Percentiles rank a stretch among this genome's conserved stretches.
Conservation (phyloP, 2,797 vertebrate genomes). For the Neoniphon sammara region DNA sequence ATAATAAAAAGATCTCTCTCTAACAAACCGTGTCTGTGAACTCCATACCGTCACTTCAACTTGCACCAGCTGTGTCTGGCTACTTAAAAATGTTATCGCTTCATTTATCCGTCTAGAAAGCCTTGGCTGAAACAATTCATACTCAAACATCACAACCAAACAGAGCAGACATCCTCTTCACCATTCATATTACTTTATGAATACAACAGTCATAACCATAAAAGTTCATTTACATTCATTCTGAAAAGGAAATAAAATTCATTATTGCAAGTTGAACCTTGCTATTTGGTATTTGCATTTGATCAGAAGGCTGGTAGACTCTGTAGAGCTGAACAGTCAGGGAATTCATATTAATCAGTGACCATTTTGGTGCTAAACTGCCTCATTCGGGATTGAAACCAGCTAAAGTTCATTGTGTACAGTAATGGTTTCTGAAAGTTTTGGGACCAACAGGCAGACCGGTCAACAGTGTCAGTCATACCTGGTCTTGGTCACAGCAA, state of each 20-base stretch:
- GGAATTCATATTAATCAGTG: too few relatives aligned
- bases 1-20: conserved; percentile 34
- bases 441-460: too few relatives aligned
- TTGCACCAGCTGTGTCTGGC: not conserved
- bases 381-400: too few relatives aligned
- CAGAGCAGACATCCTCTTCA: not conserved
- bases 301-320: conserved; percentile 36
- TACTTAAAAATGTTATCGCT: too few relatives aligned
- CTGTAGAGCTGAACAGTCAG: not conserved
- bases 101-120: too few relatives aligned
- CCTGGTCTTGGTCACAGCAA: too few relatives aligned
- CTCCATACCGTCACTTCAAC: not conserved
- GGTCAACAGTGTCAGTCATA: too few relatives aligned
- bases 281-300: conserved; percentile 10
- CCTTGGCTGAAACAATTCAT: not conserved
- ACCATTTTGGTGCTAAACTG: too few relatives aligned
- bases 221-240: not conserved
- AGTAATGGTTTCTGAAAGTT: too few relatives aligned
- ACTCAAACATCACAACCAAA: not conserved
- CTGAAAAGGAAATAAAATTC: conserved; percentile 5
- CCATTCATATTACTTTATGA: not conserved
- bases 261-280: not conserved
- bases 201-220: not conserved
- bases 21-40: conserved; percentile 10
- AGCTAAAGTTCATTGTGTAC: too few relatives aligned